Evolutionary conservation across 2,888 invertebrate genomes (phyloP).

Genomic region (Isoperla grammatica): DNA sequence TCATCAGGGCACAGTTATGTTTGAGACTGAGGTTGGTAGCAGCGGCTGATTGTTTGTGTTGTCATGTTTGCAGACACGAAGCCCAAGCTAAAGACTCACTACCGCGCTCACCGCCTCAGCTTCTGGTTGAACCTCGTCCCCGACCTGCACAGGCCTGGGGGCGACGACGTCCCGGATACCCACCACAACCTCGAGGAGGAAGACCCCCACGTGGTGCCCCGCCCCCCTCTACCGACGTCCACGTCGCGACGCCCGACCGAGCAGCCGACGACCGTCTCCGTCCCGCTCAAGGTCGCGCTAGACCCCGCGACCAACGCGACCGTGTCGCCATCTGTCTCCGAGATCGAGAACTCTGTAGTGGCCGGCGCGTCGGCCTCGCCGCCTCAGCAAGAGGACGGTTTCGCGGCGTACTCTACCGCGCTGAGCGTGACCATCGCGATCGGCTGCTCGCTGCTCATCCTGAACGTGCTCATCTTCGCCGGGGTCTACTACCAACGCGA

Average conservation of each 20-base stretch:
- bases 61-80: constrained; percentile 64
- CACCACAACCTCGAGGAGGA: constrained; percentile 80
- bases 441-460: constrained; percentile 83
- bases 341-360: constrained; percentile 23
- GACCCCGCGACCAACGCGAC: constrained; percentile 30
- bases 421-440: constrained; percentile 91
- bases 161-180: constrained; percentile 76
- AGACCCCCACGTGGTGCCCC: constrained; percentile 53
- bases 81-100: constrained; percentile 87
- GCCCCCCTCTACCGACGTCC: constrained; percentile 39
- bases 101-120: constrained; percentile 86
- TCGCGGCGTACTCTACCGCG: constrained; percentile 86
- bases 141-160: constrained; percentile 81
- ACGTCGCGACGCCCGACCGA: constrained; percentile 36
- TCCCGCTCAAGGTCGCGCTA: constrained; percentile 38
- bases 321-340: constrained; percentile 26
- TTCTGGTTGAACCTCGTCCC: constrained; percentile 95
- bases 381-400: constrained; percentile 61
- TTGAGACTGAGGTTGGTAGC: no score
- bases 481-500: constrained; percentile 91
- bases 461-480: constrained; percentile 90
- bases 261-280: constrained; percentile 33
- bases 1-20: no score
- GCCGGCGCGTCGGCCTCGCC: constrained; percentile 30
- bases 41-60: no score